phyloP scores from a whole-genome alignment of 2,113 vertebrate species.

The Lota lota region DNA sequence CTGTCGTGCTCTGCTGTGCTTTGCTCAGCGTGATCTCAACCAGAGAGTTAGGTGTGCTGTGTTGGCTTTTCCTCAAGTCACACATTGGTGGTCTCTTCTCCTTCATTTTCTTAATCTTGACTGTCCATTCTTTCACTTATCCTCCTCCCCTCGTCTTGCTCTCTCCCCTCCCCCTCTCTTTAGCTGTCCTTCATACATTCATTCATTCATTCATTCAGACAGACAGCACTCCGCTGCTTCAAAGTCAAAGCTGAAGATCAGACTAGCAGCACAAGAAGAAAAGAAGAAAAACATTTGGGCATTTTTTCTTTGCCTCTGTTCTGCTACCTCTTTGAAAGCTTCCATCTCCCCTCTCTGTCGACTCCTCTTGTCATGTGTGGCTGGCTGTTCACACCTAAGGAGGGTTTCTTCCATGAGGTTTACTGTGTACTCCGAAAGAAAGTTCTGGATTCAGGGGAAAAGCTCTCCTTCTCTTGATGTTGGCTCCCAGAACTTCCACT shows the following conservation, averaged over 20 bases:
- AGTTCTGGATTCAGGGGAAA: too few relatives aligned
- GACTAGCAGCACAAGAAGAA: too few relatives aligned
- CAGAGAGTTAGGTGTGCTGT: not conserved
- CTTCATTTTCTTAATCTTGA: not conserved
- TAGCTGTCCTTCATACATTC: not conserved
- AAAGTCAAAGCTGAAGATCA: too few relatives aligned
- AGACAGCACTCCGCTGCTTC: too few relatives aligned
- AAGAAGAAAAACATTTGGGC: too few relatives aligned
- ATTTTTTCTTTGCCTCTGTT: slow-evolving; percentile 6
- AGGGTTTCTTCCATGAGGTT: too few relatives aligned
- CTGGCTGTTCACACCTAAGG: not conserved
- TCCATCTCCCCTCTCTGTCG: slow-evolving; percentile 3
- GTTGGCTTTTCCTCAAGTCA: not conserved
- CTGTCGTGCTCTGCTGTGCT: not conserved
- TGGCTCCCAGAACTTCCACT: too few relatives aligned
- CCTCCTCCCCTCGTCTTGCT: not conserved
- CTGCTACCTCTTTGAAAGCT: slow-evolving; percentile 19
- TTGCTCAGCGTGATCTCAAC: not conserved
- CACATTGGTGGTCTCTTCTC: not conserved
- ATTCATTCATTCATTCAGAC: not conserved
- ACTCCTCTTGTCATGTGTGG: not conserved
- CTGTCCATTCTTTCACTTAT: not conserved
- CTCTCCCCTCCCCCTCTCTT: not conserved
- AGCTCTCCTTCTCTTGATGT: too few relatives aligned
- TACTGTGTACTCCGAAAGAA: too few relatives aligned